Conservation (phyloP, 2,888 invertebrate genomes). For the Agrotis exclamationis region DNA sequence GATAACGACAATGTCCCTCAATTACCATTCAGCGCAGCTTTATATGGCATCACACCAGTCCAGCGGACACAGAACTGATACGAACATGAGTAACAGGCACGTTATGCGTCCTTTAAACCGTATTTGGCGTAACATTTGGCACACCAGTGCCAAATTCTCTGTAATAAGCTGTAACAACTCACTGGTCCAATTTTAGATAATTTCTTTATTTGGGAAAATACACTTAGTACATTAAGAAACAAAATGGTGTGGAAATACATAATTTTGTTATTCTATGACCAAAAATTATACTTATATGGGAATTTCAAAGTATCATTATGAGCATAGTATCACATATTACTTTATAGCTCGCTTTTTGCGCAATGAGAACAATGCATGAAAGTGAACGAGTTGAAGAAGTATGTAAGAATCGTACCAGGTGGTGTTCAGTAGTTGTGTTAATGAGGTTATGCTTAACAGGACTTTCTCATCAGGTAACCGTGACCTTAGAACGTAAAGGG, state of each 20-base stretch:
- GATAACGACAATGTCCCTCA: constrained; percentile 22
- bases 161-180: constrained; percentile 62
- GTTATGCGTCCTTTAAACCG: constrained; percentile 60
- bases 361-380: no score
- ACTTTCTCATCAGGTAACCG: no score
- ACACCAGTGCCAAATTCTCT: constrained; percentile 54
- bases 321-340: no score
- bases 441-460: no score
- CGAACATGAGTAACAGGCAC: constrained; percentile 53
- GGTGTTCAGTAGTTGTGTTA: no score
- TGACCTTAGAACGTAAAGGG: no score
- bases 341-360: no score
- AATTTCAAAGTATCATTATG: no score
- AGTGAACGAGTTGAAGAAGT: no score
- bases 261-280: no score
- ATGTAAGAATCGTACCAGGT: no score
- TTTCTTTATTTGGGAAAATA: constrained; percentile 31
- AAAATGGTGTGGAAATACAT: background rate
- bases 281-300: no score
- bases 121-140: constrained; percentile 62
- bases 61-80: constrained; percentile 50
- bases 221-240: background rate
- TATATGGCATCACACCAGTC: background rate
- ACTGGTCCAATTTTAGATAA: constrained; percentile 43
- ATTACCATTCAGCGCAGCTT: constrained; percentile 20